phyloP scores from a whole-genome alignment of 2,113 vertebrate genomes.

The Caranx ignobilis region DNA sequence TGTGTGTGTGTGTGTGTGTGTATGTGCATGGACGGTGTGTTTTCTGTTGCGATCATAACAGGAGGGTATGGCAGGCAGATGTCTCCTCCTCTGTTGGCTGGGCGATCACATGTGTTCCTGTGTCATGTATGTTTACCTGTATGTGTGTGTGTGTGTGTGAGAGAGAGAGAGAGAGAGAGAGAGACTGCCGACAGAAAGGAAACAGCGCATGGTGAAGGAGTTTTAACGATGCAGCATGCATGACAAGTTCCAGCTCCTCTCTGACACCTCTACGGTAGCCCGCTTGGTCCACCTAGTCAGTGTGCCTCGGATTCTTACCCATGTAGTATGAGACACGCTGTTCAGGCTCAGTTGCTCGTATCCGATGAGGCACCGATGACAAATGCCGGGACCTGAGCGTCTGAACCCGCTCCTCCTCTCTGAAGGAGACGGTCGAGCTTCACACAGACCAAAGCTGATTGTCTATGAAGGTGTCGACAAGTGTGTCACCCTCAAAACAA shows the following conservation, averaged over 20 bases:
- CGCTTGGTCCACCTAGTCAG: conserved; percentile 32
- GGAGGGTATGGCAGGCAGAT: conserved; percentile 1
- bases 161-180: conserved; percentile 7
- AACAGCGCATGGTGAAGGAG: conserved; percentile 59
- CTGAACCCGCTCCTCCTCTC: background rate
- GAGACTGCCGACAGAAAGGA: conserved; percentile 50
- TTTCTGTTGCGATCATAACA: conserved; percentile 29
- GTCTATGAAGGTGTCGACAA: background rate
- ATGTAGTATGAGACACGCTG: conserved; percentile 17
- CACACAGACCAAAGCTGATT: background rate
- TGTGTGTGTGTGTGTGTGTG: conserved; percentile 23
- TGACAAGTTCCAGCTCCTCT: conserved; percentile 72
- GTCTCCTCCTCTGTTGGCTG: background rate
- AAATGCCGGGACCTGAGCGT: background rate
- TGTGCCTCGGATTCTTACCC: conserved; percentile 12
- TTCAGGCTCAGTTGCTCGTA: background rate
- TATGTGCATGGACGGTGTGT: conserved; percentile 30
- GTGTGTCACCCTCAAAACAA: background rate
- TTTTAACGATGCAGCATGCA: conserved; percentile 73
- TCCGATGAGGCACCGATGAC: conserved; percentile 19
- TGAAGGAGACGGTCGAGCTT: background rate
- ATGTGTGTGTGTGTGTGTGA: conserved; percentile 12
- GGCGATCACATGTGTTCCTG: conserved; percentile 37
- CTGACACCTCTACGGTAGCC: conserved; percentile 57
- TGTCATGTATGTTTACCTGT: conserved; percentile 45